phyloP scores from a whole-genome alignment of 2,113 vertebrate species.

The Solenodon paradoxus region DNA sequence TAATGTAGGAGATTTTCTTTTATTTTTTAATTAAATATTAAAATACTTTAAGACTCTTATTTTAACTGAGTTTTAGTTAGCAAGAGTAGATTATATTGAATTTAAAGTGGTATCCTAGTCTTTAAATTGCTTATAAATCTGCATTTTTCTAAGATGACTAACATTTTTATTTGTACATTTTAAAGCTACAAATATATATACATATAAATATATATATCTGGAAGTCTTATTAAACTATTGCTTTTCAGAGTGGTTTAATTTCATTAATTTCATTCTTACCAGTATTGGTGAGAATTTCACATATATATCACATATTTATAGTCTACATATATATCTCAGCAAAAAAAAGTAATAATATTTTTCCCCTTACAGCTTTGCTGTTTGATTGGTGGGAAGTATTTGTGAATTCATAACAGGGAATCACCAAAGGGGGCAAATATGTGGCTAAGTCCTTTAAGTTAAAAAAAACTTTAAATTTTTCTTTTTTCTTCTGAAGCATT shows the following conservation, averaged over 20 bases:
- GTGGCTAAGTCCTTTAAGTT: neutral
- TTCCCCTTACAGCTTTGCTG: neutral
- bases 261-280: neutral
- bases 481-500: neutral
- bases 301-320: neutral
- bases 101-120: neutral
- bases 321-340: neutral
- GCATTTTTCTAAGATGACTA: neutral
- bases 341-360: neutral
- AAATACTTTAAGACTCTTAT: neutral
- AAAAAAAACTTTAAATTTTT: neutral
- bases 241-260: slow-evolving; percentile 12
- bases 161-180: slow-evolving; percentile 17
- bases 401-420: neutral
- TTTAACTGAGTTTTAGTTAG: neutral
- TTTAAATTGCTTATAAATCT: slow-evolving; percentile 2
- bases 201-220: neutral
- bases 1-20: neutral
- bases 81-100: neutral
- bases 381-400: slow-evolving; percentile 5
- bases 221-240: neutral
- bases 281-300: no score
- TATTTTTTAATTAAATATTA: slow-evolving; percentile 18
- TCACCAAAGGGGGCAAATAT: neutral
- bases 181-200: neutral